Evolutionary conservation across 2,888 invertebrate genomes (phyloP).

Genomic region (Drosophila birchii): DNA sequence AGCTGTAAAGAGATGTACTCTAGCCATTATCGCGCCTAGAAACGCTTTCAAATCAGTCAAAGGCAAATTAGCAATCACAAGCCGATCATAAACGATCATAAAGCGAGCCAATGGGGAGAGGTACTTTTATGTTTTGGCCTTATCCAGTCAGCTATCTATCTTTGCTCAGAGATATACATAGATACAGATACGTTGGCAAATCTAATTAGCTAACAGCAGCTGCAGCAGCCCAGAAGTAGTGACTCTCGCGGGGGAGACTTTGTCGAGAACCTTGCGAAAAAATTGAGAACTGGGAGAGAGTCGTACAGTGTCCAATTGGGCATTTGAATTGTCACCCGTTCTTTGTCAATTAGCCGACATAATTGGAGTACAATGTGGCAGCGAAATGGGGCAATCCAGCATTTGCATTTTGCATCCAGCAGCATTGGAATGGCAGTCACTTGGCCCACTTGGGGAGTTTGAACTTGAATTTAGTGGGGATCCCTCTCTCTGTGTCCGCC

Average conservation of each 20-base stretch:
- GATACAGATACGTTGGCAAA: conserved; percentile 52
- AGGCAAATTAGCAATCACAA: conserved; percentile 35
- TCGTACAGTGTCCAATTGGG: conserved; percentile 44
- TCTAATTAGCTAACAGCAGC: conserved; percentile 60
- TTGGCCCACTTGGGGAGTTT: conserved; percentile 52
- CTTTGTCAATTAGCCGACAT: conserved; percentile 62
- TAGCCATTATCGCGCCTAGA: conserved; percentile 15
- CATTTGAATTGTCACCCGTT: conserved; percentile 70
- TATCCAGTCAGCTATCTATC: conserved; percentile 20
- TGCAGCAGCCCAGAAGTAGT: conserved; percentile 32
- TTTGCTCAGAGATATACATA: conserved; percentile 4
- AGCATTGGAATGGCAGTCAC: conserved; percentile 32
- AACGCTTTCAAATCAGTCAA: conserved; percentile 46
- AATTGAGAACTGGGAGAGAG: conserved; percentile 27
- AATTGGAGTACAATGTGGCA: conserved; percentile 70
- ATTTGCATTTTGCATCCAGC: conserved; percentile 10
- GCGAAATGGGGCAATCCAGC: conserved; percentile 6
- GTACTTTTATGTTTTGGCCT: conserved; percentile 25
- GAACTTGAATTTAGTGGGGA: conserved; percentile 56
- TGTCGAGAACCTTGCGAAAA: conserved; percentile 45
- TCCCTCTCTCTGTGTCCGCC: not conserved
- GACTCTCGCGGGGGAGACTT: conserved; percentile 19
- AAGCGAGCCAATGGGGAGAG: not conserved
- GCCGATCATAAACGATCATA: conserved; percentile 37
- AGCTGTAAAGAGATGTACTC: conserved; percentile 25